Evolutionary conservation across 37 sponge, comb jelly and placozoan genomes (phyloP).

Genomic region (Lycopodina hypogea): DNA sequence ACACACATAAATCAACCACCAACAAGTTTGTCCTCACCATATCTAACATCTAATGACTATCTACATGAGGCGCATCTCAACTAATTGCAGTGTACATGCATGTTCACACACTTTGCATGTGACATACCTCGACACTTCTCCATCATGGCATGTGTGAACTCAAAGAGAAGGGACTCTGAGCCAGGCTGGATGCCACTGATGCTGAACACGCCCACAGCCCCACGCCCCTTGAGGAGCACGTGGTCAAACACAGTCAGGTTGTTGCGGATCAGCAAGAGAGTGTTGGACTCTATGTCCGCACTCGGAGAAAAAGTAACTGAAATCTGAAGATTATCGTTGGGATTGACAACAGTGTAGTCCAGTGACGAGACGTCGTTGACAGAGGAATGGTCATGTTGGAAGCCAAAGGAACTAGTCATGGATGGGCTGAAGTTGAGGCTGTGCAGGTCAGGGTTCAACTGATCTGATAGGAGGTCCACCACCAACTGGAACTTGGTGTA

Average conservation of each 20-base stretch:
- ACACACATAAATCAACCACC: neutral
- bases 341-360: slow-evolving; percentile 5
- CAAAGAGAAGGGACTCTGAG: slow-evolving; percentile 43
- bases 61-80: neutral
- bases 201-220: slow-evolving; percentile 37
- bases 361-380: neutral
- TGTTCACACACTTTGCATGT: neutral
- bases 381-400: neutral
- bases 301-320: slow-evolving; percentile 44
- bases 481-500: slow-evolving; percentile 25
- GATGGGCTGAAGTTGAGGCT: slow-evolving; percentile 16
- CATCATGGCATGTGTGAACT: slow-evolving; percentile 34
- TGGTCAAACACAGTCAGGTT: slow-evolving; percentile 77
- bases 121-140: slow-evolving; percentile 41
- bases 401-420: neutral
- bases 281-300: neutral
- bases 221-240: slow-evolving; percentile 61
- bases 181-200: slow-evolving; percentile 44
- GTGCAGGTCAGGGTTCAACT: slow-evolving; percentile 2
- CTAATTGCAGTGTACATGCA: neutral
- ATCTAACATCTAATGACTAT: neutral
- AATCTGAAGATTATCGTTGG: slow-evolving; percentile 11
- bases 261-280: slow-evolving; percentile 49
- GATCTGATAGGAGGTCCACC: slow-evolving; percentile 14
- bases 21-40: neutral